These are phyloP conservation scores for Cataglyphis cursor DNA, from an alignment of 2,888 invertebrate species.

Conservation along the genomic window DNA sequence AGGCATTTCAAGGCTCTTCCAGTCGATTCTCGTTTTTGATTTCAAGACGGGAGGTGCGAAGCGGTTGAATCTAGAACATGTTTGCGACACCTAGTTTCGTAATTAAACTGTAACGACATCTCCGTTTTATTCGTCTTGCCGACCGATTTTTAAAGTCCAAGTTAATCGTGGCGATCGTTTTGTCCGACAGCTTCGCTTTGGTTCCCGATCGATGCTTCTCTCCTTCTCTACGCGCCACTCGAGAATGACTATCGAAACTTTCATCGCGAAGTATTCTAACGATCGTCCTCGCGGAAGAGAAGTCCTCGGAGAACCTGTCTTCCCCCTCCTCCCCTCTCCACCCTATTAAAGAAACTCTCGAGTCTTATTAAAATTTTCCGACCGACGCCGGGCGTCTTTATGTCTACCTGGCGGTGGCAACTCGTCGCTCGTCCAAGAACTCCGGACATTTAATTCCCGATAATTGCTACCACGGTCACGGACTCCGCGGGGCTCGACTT, in stretches of 20 bases:
- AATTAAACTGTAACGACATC: background rate
- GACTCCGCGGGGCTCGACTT: slow-evolving; percentile 62
- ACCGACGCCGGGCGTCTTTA: slow-evolving; percentile 50
- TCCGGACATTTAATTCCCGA: slow-evolving; percentile 74
- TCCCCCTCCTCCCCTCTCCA: too few species aligned
- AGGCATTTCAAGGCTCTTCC: background rate
- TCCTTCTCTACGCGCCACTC: slow-evolving; percentile 7
- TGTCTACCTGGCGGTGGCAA: slow-evolving; percentile 47
- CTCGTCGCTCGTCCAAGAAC: slow-evolving; percentile 53
- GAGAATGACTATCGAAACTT: slow-evolving; percentile 49
- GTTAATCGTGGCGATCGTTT: slow-evolving; percentile 22
- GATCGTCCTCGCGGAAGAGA: slow-evolving; percentile 31
- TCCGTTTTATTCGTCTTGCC: background rate
- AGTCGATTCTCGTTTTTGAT: background rate
- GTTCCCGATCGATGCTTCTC: slow-evolving; percentile 28
- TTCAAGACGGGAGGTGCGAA: background rate
- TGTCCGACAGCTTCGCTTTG: too few species aligned
- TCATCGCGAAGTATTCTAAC: slow-evolving; percentile 49
- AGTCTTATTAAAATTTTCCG: slow-evolving; percentile 77
- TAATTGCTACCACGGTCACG: slow-evolving; percentile 76
- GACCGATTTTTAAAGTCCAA: slow-evolving; percentile 4
- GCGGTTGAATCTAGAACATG: background rate
- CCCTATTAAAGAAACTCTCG: slow-evolving; percentile 54
- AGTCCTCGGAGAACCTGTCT: slow-evolving; percentile 1
- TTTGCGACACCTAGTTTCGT: background rate